A percentile compares a stretch with the other conserved stretches of the same genome.
Conservation (phyloP, 2,113 vertebrate genomes). For the Ceratotherium simum region DNA sequence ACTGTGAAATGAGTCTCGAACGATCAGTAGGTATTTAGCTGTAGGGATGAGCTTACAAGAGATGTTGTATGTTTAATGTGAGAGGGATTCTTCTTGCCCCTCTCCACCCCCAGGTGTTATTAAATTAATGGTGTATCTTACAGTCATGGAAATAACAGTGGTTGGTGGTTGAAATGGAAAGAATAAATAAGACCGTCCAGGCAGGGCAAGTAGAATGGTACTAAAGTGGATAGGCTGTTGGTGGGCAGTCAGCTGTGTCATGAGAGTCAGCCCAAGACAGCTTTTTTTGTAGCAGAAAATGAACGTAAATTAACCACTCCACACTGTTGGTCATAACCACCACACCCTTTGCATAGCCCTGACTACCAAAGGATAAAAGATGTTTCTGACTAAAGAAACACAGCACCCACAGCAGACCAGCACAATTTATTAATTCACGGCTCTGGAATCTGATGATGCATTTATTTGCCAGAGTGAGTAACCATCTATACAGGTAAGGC, state of each 20-base stretch:
- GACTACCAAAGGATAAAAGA: neutral
- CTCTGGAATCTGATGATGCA: constrained; percentile 1
- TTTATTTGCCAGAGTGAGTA: constrained; percentile 55
- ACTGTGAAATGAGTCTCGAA: neutral
- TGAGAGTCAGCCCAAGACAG: neutral
- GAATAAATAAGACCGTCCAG: neutral
- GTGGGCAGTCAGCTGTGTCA: neutral
- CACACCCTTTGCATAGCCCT: neutral
- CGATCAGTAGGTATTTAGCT: neutral
- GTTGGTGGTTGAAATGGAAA: neutral
- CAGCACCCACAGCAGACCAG: neutral
- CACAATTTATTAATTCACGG: neutral
- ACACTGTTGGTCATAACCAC: neutral
- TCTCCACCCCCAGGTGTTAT: neutral
- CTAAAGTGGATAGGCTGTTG: neutral
- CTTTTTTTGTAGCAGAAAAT: constrained; percentile 1
- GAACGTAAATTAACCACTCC: neutral
- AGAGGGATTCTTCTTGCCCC: neutral
- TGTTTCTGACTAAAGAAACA: neutral
- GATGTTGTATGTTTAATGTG: neutral
- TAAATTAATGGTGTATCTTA: constrained; percentile 50
- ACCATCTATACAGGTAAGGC: neutral
- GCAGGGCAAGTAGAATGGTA: neutral
- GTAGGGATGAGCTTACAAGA: neutral
- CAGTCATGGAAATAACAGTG: neutral